Percentiles rank a stretch among this genome's conserved stretches.
Conservation (phyloP, 2,888 invertebrate genomes). For the Agrypnus murinus region DNA sequence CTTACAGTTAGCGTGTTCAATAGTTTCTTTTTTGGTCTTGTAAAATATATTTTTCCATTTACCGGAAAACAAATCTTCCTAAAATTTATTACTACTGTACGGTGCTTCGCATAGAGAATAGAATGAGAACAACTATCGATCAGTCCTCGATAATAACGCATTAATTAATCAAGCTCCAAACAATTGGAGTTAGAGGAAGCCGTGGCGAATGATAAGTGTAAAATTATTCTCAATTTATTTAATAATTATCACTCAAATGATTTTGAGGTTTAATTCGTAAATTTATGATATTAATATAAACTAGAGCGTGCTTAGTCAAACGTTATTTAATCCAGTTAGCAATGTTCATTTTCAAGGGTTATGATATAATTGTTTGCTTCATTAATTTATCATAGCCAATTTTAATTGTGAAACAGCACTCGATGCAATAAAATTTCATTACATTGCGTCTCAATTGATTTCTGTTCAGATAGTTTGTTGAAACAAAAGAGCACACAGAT, state of each 20-base stretch:
- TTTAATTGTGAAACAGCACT: too few species aligned
- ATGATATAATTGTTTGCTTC: too few species aligned
- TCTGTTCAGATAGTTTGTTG: too few species aligned
- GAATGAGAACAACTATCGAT: constrained; percentile 14
- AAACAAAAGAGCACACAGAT: too few species aligned
- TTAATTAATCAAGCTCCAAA: constrained; percentile 29
- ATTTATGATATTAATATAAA: not conserved
- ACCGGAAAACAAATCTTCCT: too few species aligned
- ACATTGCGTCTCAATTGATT: too few species aligned
- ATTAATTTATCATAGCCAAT: too few species aligned
- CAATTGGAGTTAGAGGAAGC: constrained; percentile 18
- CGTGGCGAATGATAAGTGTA: constrained; percentile 11
- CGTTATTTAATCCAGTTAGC: not conserved
- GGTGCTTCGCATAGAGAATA: not conserved
- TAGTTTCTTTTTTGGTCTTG: not conserved
- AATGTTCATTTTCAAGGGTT: not conserved
- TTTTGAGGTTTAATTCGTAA: not conserved
- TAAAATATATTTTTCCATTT: not conserved
- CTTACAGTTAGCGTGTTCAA: not conserved
- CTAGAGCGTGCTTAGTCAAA: not conserved
- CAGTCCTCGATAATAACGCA: constrained; percentile 19
- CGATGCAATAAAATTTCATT: too few species aligned
- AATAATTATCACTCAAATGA: constrained; percentile 14
- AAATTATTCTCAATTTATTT: constrained; percentile 13
- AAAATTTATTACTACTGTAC: not conserved